These are phyloP conservation scores for Octodon degus DNA, from an alignment of 2,113 vertebrate species.

Conservation along the genomic window DNA sequence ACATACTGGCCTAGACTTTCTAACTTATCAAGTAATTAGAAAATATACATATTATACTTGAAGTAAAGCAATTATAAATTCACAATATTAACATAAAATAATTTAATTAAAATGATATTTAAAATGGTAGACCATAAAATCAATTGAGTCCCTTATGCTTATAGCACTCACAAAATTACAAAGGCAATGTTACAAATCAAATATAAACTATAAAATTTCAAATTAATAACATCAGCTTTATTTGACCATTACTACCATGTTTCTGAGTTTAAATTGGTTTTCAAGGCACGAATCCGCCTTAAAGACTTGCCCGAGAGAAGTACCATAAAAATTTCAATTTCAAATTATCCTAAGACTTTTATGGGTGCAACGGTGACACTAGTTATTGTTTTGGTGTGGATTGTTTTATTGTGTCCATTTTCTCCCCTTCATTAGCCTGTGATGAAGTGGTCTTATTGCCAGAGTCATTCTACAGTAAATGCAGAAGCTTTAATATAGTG, in stretches of 20 bases:
- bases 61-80: neutral
- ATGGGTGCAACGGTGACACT: neutral
- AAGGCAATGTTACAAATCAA: neutral
- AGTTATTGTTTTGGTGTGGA: slow-evolving; percentile 11
- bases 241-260: slow-evolving; percentile 34
- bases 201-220: slow-evolving; percentile 33
- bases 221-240: slow-evolving; percentile 19
- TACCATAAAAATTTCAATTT: slow-evolving; percentile 51
- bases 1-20: neutral
- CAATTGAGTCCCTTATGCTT: neutral
- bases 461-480: neutral
- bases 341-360: slow-evolving; percentile 22
- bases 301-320: neutral
- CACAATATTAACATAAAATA: neutral
- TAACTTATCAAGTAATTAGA: neutral
- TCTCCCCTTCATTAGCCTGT: neutral
- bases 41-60: slow-evolving; percentile 10
- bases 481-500: neutral
- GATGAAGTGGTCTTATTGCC: neutral
- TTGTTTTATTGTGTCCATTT: neutral
- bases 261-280: slow-evolving; percentile 25
- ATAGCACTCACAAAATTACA: neutral
- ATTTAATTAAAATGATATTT: neutral
- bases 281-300: neutral
- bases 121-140: neutral